Conservation (phyloP, 2,888 invertebrate species). For the Eupsilia transversa region DNA sequence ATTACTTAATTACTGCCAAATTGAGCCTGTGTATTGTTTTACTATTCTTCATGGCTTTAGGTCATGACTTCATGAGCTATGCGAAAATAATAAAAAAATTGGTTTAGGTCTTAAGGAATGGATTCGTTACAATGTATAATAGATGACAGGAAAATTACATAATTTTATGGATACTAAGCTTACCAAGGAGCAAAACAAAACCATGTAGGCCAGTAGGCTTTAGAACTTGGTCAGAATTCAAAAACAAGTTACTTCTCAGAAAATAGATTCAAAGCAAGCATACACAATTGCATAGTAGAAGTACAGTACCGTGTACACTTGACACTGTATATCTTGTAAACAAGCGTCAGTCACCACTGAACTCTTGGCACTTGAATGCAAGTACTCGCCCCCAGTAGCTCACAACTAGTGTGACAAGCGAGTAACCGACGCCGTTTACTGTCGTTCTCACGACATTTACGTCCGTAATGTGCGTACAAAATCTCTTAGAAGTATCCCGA, state of each 20-base stretch:
- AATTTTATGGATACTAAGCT: background rate
- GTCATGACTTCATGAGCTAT: too few relatives aligned
- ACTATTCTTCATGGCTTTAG: too few relatives aligned
- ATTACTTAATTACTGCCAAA: background rate
- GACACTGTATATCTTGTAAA: constrained; percentile 50
- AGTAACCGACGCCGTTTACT: constrained; percentile 33
- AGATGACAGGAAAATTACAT: background rate
- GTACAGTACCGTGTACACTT: constrained; percentile 44
- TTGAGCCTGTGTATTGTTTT: background rate
- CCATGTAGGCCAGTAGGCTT: background rate
- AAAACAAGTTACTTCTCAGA: constrained; percentile 10
- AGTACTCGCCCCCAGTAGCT: constrained; percentile 49
- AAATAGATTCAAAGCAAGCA: constrained; percentile 22
- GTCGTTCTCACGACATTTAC: constrained; percentile 49
- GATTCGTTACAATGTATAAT: too few relatives aligned
- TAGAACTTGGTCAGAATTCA: background rate
- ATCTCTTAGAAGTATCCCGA: constrained; percentile 26
- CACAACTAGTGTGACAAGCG: constrained; percentile 42
- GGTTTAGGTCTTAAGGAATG: too few relatives aligned
- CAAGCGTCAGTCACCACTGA: constrained; percentile 50
- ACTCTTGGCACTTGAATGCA: constrained; percentile 59
- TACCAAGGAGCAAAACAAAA: background rate
- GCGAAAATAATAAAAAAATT: too few relatives aligned
- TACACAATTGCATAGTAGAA: constrained; percentile 20
- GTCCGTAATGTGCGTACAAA: constrained; percentile 20